A percentile compares a stretch with the other conserved stretches of the same genome.
These are phyloP conservation scores for Leucoraja erinaceus DNA, from an alignment of 2,113 vertebrate genomes.

Conservation along the genomic window DNA sequence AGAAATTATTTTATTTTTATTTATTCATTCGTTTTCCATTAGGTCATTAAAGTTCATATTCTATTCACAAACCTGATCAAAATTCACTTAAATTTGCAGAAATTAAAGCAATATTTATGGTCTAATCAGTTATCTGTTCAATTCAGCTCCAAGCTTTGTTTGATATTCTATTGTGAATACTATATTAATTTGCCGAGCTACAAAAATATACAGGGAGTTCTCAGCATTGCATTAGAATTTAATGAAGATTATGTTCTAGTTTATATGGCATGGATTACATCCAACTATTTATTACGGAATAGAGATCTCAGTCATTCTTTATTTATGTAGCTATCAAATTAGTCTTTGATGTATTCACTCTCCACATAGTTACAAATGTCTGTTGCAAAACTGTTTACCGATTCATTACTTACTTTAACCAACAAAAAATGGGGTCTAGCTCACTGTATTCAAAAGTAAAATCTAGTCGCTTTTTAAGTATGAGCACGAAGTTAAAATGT, in stretches of 20 bases:
- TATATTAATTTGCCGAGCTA: background rate
- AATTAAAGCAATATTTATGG: conserved; percentile 3
- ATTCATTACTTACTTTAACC: background rate
- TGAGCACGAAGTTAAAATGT: background rate
- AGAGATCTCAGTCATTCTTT: background rate
- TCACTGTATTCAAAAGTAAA: background rate
- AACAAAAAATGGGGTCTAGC: background rate
- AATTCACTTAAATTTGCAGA: background rate
- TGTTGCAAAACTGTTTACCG: background rate
- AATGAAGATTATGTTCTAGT: background rate
- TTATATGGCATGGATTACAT: background rate
- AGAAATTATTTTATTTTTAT: too few species aligned
- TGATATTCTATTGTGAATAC: background rate
- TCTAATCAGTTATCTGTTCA: background rate
- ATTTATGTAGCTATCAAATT: background rate
- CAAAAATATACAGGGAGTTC: background rate
- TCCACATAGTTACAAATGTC: too few species aligned
- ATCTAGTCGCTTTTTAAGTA: background rate
- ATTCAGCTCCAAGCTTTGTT: background rate
- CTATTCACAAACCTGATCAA: background rate
- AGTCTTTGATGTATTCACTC: background rate
- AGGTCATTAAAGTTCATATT: background rate
- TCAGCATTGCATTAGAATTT: background rate
- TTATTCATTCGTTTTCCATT: too few species aligned
- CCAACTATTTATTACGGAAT: background rate